Evolutionary conservation across 2,113 vertebrate genomes (phyloP).

Genomic region (Geococcyx californianus): DNA sequence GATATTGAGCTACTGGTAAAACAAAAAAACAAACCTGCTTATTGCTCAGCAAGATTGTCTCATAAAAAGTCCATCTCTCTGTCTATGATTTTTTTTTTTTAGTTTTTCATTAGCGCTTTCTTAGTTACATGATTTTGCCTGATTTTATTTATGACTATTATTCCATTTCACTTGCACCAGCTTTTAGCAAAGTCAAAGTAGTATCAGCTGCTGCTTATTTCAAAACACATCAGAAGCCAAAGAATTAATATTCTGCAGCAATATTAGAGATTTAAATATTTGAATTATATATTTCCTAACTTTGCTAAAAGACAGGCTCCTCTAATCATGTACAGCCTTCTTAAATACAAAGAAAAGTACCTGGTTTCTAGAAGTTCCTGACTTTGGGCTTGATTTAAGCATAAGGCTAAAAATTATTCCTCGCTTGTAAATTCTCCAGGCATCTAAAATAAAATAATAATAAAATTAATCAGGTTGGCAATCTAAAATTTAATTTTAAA

Average conservation of each 20-base stretch:
- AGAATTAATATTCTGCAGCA: background rate
- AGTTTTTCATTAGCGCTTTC: background rate
- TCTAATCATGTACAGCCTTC: background rate
- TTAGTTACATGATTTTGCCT: background rate
- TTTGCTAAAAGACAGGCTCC: background rate
- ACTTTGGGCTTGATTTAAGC: background rate
- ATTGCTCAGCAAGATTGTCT: background rate
- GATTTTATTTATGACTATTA: background rate
- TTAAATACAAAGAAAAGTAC: background rate
- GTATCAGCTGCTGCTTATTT: background rate
- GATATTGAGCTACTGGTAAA: background rate
- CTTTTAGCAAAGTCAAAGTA: background rate
- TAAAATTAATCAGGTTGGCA: background rate
- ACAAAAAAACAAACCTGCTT: background rate
- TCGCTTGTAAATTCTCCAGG: background rate
- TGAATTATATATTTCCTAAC: background rate
- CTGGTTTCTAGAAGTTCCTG: background rate
- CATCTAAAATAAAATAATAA: background rate
- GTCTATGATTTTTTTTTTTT: background rate
- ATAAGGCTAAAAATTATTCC: background rate
- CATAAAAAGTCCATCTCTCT: background rate
- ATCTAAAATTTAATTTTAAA: background rate
- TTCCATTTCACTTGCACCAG: background rate
- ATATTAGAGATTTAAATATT: background rate
- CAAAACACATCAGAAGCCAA: background rate